Percentiles rank a stretch among this genome's conserved stretches.
Evolutionary conservation across 1,140 invertebrate genomes (phyloP).

Genomic region (Drosophila pectinifera): DNA sequence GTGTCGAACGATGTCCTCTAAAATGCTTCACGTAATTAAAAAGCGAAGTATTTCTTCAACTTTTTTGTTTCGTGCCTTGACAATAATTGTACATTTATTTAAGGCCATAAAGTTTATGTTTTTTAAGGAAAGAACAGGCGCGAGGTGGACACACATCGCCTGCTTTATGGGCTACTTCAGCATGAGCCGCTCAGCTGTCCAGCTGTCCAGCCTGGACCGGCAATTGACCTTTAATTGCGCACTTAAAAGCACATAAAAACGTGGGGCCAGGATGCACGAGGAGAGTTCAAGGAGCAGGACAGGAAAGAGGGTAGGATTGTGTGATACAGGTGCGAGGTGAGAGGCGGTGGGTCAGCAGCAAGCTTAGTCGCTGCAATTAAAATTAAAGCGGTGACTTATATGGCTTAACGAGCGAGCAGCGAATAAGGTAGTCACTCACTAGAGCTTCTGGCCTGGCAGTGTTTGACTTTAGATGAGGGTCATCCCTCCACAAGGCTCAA

Average conservation of each 20-base stretch:
- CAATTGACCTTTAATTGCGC: conserved; percentile 82
- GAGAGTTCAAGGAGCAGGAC: conserved; percentile 35
- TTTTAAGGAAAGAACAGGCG: conserved; percentile 2
- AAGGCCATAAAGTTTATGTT: conserved; percentile 3
- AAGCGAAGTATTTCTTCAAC: too few species aligned
- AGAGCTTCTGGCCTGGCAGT: conserved; percentile 4
- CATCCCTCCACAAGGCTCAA: too few species aligned
- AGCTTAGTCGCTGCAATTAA: conserved; percentile 45
- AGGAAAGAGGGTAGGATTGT: conserved; percentile 15
- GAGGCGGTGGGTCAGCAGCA: conserved; percentile 10
- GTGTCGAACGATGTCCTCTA: too few species aligned
- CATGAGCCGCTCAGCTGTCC: conserved; percentile 17
- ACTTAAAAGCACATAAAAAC: conserved; percentile 83
- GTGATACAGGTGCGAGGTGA: not conserved
- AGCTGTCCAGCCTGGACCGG: conserved; percentile 36
- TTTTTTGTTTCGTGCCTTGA: not conserved
- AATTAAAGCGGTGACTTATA: conserved; percentile 49
- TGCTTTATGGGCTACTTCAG: conserved; percentile 40
- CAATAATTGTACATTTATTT: conserved; percentile 6
- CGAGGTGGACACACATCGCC: not conserved
- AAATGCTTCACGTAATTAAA: too few species aligned
- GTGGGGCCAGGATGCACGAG: conserved; percentile 55
- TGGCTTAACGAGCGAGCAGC: conserved; percentile 34
- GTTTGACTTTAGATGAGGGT: not conserved
- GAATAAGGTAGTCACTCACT: conserved; percentile 15